Evolutionary conservation across 2,797 vertebrate genomes (phyloP).

Genomic region (Tragelaphus oryx): DNA sequence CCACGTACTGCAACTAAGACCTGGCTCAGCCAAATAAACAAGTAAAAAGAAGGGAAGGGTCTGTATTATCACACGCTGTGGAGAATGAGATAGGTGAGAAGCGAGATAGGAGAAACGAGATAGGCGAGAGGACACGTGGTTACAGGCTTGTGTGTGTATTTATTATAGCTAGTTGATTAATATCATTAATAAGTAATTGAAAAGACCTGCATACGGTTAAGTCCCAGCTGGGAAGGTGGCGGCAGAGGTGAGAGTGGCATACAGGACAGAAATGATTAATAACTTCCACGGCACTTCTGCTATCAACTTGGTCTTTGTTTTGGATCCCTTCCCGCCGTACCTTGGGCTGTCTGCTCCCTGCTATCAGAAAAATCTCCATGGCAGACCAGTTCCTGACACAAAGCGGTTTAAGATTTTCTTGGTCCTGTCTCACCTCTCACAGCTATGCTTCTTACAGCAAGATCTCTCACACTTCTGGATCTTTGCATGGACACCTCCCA

Average conservation of each 20-base stretch:
- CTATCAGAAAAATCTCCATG: background rate
- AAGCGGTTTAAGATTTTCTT: background rate
- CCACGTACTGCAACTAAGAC: background rate
- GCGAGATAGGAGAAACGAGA: background rate
- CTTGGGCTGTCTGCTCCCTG: background rate
- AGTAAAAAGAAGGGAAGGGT: background rate
- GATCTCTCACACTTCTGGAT: background rate
- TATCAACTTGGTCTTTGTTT: background rate
- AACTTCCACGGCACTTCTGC: background rate
- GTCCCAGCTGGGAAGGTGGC: background rate
- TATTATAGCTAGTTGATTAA: background rate
- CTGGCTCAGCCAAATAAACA: background rate
- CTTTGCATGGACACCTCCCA: background rate
- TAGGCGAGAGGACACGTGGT: background rate
- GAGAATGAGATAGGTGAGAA: background rate
- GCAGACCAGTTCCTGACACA: background rate
- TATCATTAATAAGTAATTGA: background rate
- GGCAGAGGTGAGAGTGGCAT: background rate
- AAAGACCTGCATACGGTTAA: background rate
- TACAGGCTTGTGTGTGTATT: background rate
- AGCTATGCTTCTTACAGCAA: background rate
- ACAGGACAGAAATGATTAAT: background rate
- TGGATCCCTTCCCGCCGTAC: background rate
- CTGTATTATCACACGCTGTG: background rate
- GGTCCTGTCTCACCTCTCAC: background rate